Evolutionary conservation across 37 sponge, comb jelly and placozoan genomes (phyloP).

Genomic region (Ianthella basta): DNA sequence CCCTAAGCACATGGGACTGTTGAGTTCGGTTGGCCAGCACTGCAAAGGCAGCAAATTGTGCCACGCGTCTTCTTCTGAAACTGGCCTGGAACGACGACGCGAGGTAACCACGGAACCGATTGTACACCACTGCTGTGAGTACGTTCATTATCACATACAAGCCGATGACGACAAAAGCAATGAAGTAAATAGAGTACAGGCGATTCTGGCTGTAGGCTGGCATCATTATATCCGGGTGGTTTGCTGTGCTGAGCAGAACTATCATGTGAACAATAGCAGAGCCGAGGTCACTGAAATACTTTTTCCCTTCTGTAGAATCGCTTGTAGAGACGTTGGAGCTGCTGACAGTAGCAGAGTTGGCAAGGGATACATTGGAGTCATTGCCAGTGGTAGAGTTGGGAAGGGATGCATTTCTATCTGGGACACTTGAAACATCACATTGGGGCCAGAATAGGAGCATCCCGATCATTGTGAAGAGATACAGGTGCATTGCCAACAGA

Average conservation of each 20-base stretch:
- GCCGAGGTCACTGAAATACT: constrained; percentile 68
- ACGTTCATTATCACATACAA: constrained; percentile 88
- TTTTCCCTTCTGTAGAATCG: constrained; percentile 51
- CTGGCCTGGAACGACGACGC: constrained; percentile 85
- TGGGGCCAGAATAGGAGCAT: constrained; percentile 72
- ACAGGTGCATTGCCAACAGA: constrained; percentile 79
- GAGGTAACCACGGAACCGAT: constrained; percentile 90
- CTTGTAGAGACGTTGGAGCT: not conserved
- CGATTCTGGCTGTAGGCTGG: constrained; percentile 90
- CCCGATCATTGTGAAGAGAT: constrained; percentile 88
- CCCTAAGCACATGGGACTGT: constrained; percentile 17
- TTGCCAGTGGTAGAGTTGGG: not conserved
- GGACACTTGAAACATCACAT: not conserved
- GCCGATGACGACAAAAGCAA: constrained; percentile 84
- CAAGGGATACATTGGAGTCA: not conserved
- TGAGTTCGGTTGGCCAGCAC: constrained; percentile 66
- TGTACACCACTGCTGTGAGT: constrained; percentile 93
- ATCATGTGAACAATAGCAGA: constrained; percentile 71
- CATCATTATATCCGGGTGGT: constrained; percentile 97
- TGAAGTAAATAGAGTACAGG: constrained; percentile 87
- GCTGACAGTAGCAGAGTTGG: not conserved
- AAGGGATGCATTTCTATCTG: too few species aligned
- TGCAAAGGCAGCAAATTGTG: constrained; percentile 88
- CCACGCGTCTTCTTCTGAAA: constrained; percentile 78
- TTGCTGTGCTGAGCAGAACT: constrained; percentile 94